Conservation (phyloP, 1,140 invertebrate species). For the Drosophila tropicalis region DNA sequence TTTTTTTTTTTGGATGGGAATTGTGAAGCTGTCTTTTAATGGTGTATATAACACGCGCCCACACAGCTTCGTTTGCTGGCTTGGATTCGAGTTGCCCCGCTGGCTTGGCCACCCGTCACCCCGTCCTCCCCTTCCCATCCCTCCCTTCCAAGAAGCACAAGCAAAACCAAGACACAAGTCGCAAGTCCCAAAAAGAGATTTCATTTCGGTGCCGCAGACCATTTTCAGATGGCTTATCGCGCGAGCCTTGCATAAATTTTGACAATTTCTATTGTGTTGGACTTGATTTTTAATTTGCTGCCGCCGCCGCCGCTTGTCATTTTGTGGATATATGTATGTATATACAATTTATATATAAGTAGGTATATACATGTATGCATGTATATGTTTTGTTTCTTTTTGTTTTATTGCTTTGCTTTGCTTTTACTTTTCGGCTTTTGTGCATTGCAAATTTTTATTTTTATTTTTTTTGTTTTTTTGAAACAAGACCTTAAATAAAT, state of each 20-base stretch:
- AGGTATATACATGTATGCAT: neutral
- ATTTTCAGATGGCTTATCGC: slow-evolving; percentile 64
- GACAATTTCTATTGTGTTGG: slow-evolving; percentile 63
- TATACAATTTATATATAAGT: neutral
- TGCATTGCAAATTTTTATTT: slow-evolving; percentile 51
- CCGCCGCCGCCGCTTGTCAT: slow-evolving; percentile 14
- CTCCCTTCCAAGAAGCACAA: neutral
- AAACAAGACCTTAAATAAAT: slow-evolving; percentile 63
- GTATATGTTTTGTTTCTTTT: slow-evolving; percentile 14
- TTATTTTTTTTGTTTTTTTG: slow-evolving; percentile 6
- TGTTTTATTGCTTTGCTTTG: slow-evolving; percentile 23
- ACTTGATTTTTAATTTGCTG: slow-evolving; percentile 55
- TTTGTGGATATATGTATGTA: slow-evolving; percentile 7
- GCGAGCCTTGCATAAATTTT: slow-evolving; percentile 68
- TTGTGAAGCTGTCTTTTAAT: slow-evolving; percentile 42
- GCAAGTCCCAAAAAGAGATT: slow-evolving; percentile 11
- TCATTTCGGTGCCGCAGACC: slow-evolving; percentile 20
- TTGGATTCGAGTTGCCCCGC: slow-evolving; percentile 1
- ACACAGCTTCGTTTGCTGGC: slow-evolving; percentile 23
- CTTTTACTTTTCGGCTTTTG: slow-evolving; percentile 37
- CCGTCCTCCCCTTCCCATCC: too few relatives aligned
- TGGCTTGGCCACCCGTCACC: neutral
- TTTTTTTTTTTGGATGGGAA: slow-evolving; percentile 4
- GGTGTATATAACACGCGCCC: slow-evolving; percentile 49
- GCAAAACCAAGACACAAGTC: slow-evolving; percentile 1